Conservation (phyloP, 2,113 vertebrate genomes). For the Arvicanthis niloticus region DNA sequence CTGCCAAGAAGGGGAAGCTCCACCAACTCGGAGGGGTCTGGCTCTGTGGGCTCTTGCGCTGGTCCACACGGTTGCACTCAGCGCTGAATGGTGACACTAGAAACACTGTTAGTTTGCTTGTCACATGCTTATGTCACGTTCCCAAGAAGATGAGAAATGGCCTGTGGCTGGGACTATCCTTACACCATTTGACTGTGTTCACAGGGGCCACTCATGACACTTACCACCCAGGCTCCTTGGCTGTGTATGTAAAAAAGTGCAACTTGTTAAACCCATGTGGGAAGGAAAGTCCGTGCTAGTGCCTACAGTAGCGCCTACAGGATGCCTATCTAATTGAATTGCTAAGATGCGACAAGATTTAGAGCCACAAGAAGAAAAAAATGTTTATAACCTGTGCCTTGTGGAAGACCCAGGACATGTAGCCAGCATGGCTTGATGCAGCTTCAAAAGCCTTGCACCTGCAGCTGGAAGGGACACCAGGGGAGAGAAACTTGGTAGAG, state of each 20-base stretch:
- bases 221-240: background rate
- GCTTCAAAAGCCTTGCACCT: background rate
- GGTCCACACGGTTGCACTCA: background rate
- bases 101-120: background rate
- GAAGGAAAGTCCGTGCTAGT: background rate
- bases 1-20: rapidly evolving
- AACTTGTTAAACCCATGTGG: background rate
- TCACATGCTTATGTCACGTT: background rate
- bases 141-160: background rate
- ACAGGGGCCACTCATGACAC: rapidly evolving
- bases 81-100: background rate
- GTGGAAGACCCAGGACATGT: background rate
- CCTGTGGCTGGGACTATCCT: background rate
- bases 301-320: background rate
- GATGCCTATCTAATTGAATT: background rate
- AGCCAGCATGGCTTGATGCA: background rate
- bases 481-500: background rate
- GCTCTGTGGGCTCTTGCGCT: background rate
- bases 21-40: background rate
- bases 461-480: background rate
- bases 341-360: background rate
- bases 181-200: background rate
- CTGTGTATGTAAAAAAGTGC: background rate
- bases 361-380: background rate
- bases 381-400: background rate